phyloP scores from a whole-genome alignment of 1,140 invertebrate genomes.

The Brachionus manjavacas region DNA sequence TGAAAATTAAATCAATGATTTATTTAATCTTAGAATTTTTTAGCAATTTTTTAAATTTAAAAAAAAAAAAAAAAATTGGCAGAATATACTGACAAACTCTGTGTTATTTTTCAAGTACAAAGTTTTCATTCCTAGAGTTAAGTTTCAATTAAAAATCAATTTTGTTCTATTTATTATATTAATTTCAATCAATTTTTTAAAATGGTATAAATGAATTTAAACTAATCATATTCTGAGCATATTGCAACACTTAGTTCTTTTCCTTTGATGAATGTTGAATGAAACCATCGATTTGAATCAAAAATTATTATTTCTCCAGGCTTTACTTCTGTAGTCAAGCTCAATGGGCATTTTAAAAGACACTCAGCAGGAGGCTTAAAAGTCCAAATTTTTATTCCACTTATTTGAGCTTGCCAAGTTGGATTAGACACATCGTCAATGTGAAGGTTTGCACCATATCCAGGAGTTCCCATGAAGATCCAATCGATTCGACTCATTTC shows the following conservation, averaged over 20 bases:
- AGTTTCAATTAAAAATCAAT: too few species aligned
- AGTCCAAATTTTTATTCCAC: constrained; percentile 76
- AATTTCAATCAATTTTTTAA: neutral
- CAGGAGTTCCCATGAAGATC: constrained; percentile 91
- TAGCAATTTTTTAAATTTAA: too few species aligned
- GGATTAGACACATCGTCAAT: constrained; percentile 83
- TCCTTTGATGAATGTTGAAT: constrained; percentile 74
- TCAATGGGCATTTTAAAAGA: constrained; percentile 66
- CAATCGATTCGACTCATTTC: constrained; percentile 82
- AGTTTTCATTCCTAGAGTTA: too few species aligned
- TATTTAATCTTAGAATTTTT: too few species aligned
- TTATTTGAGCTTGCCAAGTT: constrained; percentile 89
- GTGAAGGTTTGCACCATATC: constrained; percentile 86
- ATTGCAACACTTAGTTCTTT: constrained; percentile 86
- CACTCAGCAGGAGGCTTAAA: constrained; percentile 83
- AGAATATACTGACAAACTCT: too few species aligned
- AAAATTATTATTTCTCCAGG: constrained; percentile 72
- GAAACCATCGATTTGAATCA: constrained; percentile 91
- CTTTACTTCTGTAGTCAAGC: constrained; percentile 68
- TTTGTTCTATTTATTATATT: neutral
- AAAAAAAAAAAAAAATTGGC: too few species aligned
- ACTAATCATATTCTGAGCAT: constrained; percentile 83
- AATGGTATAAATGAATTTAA: neutral
- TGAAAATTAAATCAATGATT: too few species aligned
- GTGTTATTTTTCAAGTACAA: too few species aligned